Evolutionary conservation across 2,797 vertebrate species (phyloP), one percentile per base, ranked within the genome.

Genomic region (Gambusia yucatana): DNA sequence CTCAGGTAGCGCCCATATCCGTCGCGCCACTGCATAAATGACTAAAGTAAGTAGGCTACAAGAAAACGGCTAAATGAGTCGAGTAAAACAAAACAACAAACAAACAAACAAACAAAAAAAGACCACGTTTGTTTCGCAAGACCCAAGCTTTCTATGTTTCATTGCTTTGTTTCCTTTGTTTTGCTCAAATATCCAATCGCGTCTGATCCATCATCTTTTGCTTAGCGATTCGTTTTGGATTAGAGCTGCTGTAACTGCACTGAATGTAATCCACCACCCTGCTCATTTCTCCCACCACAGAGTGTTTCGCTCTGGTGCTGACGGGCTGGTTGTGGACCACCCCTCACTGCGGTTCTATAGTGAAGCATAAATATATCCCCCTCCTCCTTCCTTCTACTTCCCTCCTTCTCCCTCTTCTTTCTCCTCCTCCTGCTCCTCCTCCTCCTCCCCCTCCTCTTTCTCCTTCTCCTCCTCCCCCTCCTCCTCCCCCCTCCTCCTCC

Each of bases 321-420:
- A 94, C 91, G 93, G 90, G 81, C 93, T 94, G 89, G 63, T 87
- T 75, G 93, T 84, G 94, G 95, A 94, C 92, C 94, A 93, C 87
- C 93, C 95, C 94, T 93, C 95, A 92, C 93, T 95, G 96, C 94
- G 92, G 92, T 86, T 86, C 93, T 88, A 92, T 90, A 95, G 92
- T 87, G 91, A 91, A 95, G 93, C 95, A 96, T 96, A 96, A 96
- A 96, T 96, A 93, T 96, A 96, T 94, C 93, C 92, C 17, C 33
- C 61, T 36, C 30, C 61, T 33, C 57, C 63, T n/a, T n/a, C 86
- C 83, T 28, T 9, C 41, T 43, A 43, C 41, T 43, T 16, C 28
- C 82, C 86, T 13, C 43, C 2, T 44, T 10, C 9, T 44, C 39
- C 39, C 33, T 33, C 33, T 33, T 33, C 33, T 33, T 33, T 33